Evolutionary conservation across 1,140 invertebrate genomes (phyloP).

Genomic region (Heterodera schachtii): DNA sequence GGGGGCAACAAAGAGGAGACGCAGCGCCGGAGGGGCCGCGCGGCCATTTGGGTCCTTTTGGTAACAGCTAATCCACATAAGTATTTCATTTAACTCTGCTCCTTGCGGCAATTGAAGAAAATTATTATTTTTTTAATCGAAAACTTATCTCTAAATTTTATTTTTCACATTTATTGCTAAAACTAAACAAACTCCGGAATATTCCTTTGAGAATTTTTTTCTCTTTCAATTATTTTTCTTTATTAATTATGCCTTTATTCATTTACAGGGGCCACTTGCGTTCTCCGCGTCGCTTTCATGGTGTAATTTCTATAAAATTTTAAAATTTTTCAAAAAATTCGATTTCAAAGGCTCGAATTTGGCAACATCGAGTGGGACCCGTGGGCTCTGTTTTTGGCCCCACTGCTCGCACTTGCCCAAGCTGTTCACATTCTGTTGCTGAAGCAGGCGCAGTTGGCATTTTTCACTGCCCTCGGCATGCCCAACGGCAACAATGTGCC

Average conservation of each 20-base stretch:
- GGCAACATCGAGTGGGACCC: slow-evolving; percentile 52
- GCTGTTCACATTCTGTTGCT: slow-evolving; percentile 43
- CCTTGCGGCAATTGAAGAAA: too few relatives aligned
- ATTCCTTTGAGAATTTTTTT: too few relatives aligned
- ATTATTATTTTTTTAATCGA: background rate
- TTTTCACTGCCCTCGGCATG: slow-evolving; percentile 27
- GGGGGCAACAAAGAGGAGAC: slow-evolving; percentile 20
- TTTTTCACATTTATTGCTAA: too few relatives aligned
- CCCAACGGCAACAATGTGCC: slow-evolving; percentile 13
- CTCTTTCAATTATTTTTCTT: too few relatives aligned
- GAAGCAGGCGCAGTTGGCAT: slow-evolving; percentile 31
- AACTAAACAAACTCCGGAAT: too few relatives aligned
- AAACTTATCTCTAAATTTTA: too few relatives aligned
- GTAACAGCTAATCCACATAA: slow-evolving; percentile 11
- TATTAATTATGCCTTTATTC: background rate
- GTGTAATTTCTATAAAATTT: background rate
- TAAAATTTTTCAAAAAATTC: background rate
- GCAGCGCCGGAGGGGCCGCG: background rate
- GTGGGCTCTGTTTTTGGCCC: slow-evolving; percentile 39
- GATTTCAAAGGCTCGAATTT: slow-evolving; percentile 42
- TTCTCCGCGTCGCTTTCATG: slow-evolving; percentile 45
- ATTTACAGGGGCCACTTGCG: slow-evolving; percentile 49
- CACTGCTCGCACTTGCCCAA: slow-evolving; percentile 43
- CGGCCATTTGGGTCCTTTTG: slow-evolving; percentile 38
- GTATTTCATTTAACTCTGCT: too few relatives aligned